Evolutionary conservation across 2,797 vertebrate genomes (phyloP).

Genomic region (Rhinichthys osculus): DNA sequence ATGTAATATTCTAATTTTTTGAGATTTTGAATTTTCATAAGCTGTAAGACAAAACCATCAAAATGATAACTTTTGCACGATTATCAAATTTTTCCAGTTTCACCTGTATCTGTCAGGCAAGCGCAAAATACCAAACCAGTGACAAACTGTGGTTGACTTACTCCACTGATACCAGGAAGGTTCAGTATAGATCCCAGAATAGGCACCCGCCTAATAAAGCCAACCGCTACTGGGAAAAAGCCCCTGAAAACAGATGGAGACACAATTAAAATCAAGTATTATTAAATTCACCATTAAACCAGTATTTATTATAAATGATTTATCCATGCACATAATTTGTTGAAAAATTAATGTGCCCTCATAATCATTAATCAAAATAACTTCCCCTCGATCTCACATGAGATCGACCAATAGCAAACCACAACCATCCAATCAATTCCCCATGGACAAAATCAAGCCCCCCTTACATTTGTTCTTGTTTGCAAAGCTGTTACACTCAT

Average conservation of each 20-base stretch:
- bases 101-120: not conserved
- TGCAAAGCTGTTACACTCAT: too few species aligned
- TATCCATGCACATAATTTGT: too few species aligned
- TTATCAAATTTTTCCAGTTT: too few species aligned
- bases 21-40: too few species aligned
- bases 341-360: too few species aligned
- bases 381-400: not conserved
- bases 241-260: conserved; percentile 77
- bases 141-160: conserved; percentile 75
- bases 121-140: not conserved
- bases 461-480: too few species aligned
- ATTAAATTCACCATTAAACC: not conserved
- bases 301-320: too few species aligned
- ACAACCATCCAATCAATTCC: too few species aligned
- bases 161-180: conserved; percentile 95
- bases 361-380: not conserved
- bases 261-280: not conserved
- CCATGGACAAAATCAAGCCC: too few species aligned
- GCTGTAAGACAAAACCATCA: too few species aligned
- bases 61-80: too few species aligned
- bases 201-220: conserved; percentile 97
- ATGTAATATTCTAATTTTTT: too few species aligned
- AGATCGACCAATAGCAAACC: not conserved
- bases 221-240: conserved; percentile 95
- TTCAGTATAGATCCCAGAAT: conserved; percentile 94